Percentiles rank a stretch among this genome's conserved stretches.
Conservation (phyloP, 2,797 vertebrate species). For the Urosaurus nigricauda region DNA sequence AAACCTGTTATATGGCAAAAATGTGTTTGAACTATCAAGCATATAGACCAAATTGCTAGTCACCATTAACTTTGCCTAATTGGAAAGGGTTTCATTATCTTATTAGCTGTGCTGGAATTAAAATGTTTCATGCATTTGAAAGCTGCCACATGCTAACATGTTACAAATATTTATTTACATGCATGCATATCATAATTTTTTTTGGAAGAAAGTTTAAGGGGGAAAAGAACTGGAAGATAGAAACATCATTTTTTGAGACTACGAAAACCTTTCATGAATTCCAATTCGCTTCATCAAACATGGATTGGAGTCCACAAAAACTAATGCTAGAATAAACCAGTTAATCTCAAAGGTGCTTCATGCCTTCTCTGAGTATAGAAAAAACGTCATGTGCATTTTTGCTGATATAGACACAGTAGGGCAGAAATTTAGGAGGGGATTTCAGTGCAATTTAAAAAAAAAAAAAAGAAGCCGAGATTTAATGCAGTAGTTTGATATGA, state of each 20-base stretch:
- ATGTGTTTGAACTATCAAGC: constrained; percentile 83
- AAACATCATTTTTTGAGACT: not conserved
- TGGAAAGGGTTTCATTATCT: constrained; percentile 64
- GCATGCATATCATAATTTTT: constrained; percentile 31
- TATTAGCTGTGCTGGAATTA: constrained; percentile 60
- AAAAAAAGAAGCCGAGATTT: not conserved
- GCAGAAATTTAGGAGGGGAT: constrained; percentile 19
- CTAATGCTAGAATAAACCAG: no score
- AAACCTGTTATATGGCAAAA: constrained; percentile 82
- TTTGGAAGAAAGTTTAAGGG: constrained; percentile 26
- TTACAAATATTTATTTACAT: constrained; percentile 11
- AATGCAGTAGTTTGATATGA: not conserved
- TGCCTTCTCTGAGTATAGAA: not conserved
- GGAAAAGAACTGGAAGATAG: constrained; percentile 10
- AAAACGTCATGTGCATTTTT: constrained; percentile 11
- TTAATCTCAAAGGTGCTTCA: no score
- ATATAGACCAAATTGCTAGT: constrained; percentile 73
- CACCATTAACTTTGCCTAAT: constrained; percentile 71
- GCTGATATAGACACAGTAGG: not conserved
- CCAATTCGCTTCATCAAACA: no score
- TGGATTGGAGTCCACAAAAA: no score
- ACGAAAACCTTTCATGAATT: no score
- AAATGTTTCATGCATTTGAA: constrained; percentile 61
- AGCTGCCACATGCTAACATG: constrained; percentile 31
- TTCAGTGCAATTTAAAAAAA: constrained; percentile 9